Percentiles rank a stretch among this genome's conserved stretches.
phyloP scores from a whole-genome alignment of 2,113 vertebrate species.

The Chauna torquata region DNA sequence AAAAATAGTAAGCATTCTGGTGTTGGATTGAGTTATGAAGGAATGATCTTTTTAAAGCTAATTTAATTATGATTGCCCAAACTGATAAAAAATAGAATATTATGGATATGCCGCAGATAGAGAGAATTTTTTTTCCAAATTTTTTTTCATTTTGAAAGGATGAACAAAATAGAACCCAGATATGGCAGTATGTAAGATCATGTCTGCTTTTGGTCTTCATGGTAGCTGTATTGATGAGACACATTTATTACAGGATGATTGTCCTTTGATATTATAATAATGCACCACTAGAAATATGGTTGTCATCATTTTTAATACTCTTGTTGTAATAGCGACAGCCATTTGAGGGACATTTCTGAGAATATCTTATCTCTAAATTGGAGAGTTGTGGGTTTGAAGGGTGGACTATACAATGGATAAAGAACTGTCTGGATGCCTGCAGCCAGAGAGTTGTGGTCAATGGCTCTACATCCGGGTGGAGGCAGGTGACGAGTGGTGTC shows the following conservation, averaged over 20 bases:
- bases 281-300: background rate
- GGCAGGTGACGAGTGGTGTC: too few relatives aligned
- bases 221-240: background rate
- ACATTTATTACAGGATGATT: background rate
- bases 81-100: background rate
- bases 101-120: background rate
- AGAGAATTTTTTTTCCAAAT: background rate
- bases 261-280: background rate
- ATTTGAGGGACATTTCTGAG: background rate
- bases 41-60: background rate
- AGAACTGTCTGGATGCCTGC: too few relatives aligned
- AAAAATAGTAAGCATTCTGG: background rate
- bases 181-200: background rate
- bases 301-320: background rate
- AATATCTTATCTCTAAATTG: too few relatives aligned
- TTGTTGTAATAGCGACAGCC: background rate
- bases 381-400: too few relatives aligned
- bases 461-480: too few relatives aligned
- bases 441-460: too few relatives aligned
- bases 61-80: background rate
- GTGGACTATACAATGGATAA: too few relatives aligned
- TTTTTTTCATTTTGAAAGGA: background rate
- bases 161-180: background rate
- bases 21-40: background rate
- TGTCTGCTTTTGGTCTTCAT: rapidly evolving